These are phyloP conservation scores for Digitonthophagus gazella DNA, from an alignment of 2,888 invertebrate genomes.

Conservation along the genomic window DNA sequence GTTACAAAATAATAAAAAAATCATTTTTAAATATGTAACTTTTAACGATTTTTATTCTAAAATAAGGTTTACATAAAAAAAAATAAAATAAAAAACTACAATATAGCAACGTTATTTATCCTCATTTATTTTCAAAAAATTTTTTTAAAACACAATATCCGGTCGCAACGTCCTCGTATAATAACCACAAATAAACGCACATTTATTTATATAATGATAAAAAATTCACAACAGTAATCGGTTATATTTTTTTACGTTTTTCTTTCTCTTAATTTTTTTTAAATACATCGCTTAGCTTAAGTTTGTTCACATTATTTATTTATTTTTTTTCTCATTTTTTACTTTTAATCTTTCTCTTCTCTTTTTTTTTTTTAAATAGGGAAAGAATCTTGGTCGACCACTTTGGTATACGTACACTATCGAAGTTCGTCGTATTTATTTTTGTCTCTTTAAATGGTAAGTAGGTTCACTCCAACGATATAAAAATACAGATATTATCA, in stretches of 20 bases:
- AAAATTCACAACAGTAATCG: neutral
- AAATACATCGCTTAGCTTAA: neutral
- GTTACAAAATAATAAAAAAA: too few relatives aligned
- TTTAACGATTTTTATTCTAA: too few relatives aligned
- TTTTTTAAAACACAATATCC: neutral
- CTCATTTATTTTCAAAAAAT: neutral
- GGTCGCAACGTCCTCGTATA: neutral
- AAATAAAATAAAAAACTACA: neutral
- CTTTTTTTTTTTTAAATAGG: neutral
- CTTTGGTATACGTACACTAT: slow-evolving; percentile 13
- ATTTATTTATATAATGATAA: neutral
- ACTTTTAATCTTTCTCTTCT: neutral
- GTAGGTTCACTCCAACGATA: slow-evolving; percentile 32
- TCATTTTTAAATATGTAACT: too few relatives aligned
- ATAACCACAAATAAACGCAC: neutral
- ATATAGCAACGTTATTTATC: neutral
- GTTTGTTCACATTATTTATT: too few relatives aligned
- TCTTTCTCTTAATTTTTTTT: neutral
- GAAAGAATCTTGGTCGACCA: neutral
- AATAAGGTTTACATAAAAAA: too few relatives aligned
- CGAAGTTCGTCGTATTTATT: slow-evolving; percentile 6
- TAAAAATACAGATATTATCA: slow-evolving; percentile 30
- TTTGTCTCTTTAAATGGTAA: slow-evolving; percentile 19
- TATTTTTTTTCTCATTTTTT: neutral
- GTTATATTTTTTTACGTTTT: too few relatives aligned